A percentile compares a stretch with the other conserved stretches of the same genome.
phyloP scores from a whole-genome alignment of 2,113 vertebrate species.

The Pristiophorus japonicus region DNA sequence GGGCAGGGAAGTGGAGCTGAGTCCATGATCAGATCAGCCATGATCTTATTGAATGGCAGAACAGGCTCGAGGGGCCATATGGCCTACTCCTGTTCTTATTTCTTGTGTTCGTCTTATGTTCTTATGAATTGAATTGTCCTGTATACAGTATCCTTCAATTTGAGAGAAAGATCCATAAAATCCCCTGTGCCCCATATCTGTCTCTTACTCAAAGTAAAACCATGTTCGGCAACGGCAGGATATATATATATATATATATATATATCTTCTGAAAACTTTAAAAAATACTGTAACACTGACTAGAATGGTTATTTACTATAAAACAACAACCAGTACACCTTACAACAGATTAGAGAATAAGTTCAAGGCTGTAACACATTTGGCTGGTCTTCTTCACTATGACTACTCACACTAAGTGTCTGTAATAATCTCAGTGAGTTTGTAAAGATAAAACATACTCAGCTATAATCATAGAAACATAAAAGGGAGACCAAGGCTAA shows the following conservation, averaged over 20 bases:
- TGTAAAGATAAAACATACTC: background rate
- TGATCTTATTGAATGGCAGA: too few species aligned
- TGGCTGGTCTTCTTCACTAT: background rate
- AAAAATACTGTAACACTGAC: background rate
- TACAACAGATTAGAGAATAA: background rate
- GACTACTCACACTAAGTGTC: background rate
- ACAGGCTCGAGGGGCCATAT: too few species aligned
- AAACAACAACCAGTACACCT: background rate
- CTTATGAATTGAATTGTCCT: background rate
- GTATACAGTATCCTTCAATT: background rate
- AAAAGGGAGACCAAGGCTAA: background rate
- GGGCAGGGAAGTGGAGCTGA: too few species aligned
- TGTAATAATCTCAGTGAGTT: background rate
- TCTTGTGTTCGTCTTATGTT: too few species aligned
- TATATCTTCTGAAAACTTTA: background rate
- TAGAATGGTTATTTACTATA: background rate
- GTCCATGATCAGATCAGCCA: too few species aligned
- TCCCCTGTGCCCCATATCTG: background rate
- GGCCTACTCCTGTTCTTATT: too few species aligned
- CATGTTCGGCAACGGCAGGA: background rate
- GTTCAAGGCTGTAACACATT: background rate
- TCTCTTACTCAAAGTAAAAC: background rate
- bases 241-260: background rate
- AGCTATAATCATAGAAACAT: constrained; percentile 3
- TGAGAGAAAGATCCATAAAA: background rate